These are phyloP conservation scores for Vidua chalybeata DNA, from an alignment of 2,113 vertebrate species.

Conservation along the genomic window DNA sequence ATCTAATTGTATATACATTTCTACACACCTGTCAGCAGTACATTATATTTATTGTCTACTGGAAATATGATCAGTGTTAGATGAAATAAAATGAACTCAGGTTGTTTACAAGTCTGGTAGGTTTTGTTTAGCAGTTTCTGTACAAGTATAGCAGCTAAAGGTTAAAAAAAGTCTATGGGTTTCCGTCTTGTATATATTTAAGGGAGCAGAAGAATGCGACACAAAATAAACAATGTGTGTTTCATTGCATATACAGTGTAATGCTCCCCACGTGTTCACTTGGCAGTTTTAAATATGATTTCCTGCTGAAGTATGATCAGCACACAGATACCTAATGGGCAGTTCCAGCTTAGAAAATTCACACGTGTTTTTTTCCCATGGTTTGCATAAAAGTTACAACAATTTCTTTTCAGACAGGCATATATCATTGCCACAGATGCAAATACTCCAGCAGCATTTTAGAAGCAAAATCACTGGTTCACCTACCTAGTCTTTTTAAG, in stretches of 20 bases:
- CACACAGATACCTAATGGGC: background rate
- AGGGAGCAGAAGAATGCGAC: constrained; percentile 16
- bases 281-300: background rate
- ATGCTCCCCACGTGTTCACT: background rate
- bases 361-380: rapidly evolving
- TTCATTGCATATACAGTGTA: background rate
- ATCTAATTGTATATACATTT: background rate
- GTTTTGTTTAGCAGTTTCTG: constrained; percentile 1
- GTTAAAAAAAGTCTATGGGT: constrained; percentile 21
- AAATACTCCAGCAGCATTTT: background rate
- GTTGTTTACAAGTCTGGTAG: background rate
- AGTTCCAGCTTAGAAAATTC: background rate
- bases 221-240: constrained; percentile 21
- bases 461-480: background rate
- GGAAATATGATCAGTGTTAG: constrained; percentile 16
- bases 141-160: background rate
- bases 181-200: constrained; percentile 27
- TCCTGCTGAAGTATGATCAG: background rate
- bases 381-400: background rate
- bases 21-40: constrained; percentile 4
- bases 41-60: constrained; percentile 24
- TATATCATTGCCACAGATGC: background rate
- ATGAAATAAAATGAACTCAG: constrained; percentile 15
- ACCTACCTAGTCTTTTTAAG: background rate
- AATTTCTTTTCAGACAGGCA: background rate